phyloP scores from a whole-genome alignment of 2,888 invertebrate species.

The Clunio marinus region DNA sequence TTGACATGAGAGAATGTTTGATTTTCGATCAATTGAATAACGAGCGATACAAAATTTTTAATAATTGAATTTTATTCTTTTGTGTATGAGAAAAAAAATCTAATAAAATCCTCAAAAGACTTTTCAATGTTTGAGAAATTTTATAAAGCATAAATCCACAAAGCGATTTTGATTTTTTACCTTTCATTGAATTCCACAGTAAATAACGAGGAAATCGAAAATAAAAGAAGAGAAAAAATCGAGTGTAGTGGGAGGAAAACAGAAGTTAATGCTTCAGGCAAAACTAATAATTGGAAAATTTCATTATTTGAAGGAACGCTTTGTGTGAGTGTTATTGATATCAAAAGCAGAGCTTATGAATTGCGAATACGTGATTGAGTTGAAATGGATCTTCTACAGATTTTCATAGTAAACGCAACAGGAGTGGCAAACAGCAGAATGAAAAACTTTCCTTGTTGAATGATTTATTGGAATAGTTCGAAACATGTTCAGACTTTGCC shows the following conservation, averaged over 20 bases:
- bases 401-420: constrained; percentile 17
- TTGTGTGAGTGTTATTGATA: background rate
- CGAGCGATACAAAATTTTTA: no score
- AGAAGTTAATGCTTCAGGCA: background rate
- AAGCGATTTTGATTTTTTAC: constrained; percentile 10
- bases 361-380: constrained; percentile 35
- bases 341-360: constrained; percentile 10
- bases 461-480: constrained; percentile 36
- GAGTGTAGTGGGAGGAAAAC: background rate
- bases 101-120: background rate
- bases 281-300: constrained; percentile 32
- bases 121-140: background rate
- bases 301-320: background rate
- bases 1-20: constrained; percentile 5
- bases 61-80: background rate
- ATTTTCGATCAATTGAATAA: background rate
- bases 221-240: background rate
- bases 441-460: background rate
- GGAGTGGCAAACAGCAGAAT: background rate
- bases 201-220: no score
- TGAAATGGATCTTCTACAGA: constrained; percentile 13
- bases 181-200: background rate
- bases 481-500: background rate
- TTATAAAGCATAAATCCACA: background rate
- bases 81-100: background rate